Evolutionary conservation across 2,797 vertebrate species (phyloP), one percentile per base, ranked within the genome.

Genomic region (Falco columbarius): DNA sequence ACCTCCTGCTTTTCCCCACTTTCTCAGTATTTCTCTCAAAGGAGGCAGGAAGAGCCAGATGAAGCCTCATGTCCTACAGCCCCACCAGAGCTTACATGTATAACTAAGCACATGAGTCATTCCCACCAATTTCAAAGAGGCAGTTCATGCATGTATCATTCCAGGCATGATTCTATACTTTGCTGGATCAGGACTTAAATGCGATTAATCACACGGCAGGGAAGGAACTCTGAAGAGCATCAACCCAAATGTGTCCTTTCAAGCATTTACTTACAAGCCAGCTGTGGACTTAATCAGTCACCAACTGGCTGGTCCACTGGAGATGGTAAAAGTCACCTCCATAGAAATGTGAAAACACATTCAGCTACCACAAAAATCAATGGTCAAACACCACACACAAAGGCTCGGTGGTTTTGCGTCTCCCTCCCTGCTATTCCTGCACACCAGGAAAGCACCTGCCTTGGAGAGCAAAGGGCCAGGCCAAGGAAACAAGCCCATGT

Each of bases 211-310:
- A 97, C 96, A 95, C 96, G 9, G 95, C 94, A 86, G 95, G 97
- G 93, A 96, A 90, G 96, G 82, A 91, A 63, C 76, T 96, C 93
- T 94, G 93, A 96, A 97, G 92, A 97, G 95, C 93, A 93, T 84
- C 96, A 95, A 75, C 94, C 90, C 96, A 97, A 97, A 96, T 96
- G 95, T 89, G 91, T 93, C 97, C 95, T 96, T 96, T 96, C 96
- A 81, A 95, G 96, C 96, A 95, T 95, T 96, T 95, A 90, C 95
- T 91, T 94, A 88, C 95, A 79, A 94, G 94, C 96, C 96, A 97
- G 96, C 95, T 97, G 96, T 94, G 93, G 96, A 96, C 85, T 96
- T 96, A 91, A 96, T 96, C 96, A 96, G 95, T 96, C 96, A 97
- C 91, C 96, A 94, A 96, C 95, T 90, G 96, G 72, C 94, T 96